A percentile compares a stretch with the other conserved stretches of the same genome.
Evolutionary conservation across 2,797 vertebrate species (phyloP).

Genomic region (Orientallactaga sibirica): DNA sequence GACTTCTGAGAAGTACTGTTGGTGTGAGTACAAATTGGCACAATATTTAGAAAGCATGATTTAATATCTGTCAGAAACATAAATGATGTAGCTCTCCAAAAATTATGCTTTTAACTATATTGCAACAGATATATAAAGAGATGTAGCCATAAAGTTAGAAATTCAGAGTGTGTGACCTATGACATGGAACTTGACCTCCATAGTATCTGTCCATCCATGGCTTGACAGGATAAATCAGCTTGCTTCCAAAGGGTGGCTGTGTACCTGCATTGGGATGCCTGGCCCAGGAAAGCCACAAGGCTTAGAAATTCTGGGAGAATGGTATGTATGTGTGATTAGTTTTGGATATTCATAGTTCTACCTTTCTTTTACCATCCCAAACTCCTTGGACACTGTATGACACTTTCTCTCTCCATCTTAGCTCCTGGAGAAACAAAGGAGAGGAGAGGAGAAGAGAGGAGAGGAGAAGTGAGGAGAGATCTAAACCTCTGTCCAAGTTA

Average conservation of each 20-base stretch:
- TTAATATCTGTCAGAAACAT: not conserved
- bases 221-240: not conserved
- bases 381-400: not conserved
- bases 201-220: not conserved
- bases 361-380: not conserved
- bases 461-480: not conserved
- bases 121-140: slow-evolving; percentile 39
- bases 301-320: not conserved
- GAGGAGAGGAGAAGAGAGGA: not conserved
- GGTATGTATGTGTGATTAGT: not conserved
- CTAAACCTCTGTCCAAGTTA: not conserved
- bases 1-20: slow-evolving; percentile 41
- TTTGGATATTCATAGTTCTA: not conserved
- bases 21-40: not conserved
- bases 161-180: not conserved
- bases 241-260: not conserved
- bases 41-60: not conserved
- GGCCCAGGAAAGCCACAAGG: not conserved
- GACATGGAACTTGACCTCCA: not conserved
- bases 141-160: not conserved
- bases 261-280: not conserved
- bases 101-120: slow-evolving; percentile 31
- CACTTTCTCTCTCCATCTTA: not conserved
- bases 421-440: not conserved
- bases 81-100: not conserved